A percentile compares a stretch with the other conserved stretches of the same genome.
phyloP scores from a whole-genome alignment of 2,797 vertebrate species.

The Gila robusta region DNA sequence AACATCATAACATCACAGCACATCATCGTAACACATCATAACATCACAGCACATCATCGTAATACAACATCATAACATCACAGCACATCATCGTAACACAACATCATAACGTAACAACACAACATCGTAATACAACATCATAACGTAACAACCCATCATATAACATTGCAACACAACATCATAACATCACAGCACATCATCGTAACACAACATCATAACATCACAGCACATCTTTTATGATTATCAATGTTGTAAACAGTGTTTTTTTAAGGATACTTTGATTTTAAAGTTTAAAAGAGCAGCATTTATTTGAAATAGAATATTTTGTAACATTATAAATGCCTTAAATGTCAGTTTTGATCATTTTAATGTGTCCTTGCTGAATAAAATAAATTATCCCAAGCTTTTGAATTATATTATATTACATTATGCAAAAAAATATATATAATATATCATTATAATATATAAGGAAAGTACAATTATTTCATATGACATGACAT shows the following conservation, averaged over 20 bases:
- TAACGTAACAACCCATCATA: too few species aligned
- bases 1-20: too few species aligned
- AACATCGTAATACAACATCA: not conserved
- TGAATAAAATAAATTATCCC: not conserved
- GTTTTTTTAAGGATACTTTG: too few species aligned
- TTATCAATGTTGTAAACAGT: too few species aligned
- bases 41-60: fast-evolving
- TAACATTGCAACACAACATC: too few species aligned
- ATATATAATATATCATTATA: not conserved
- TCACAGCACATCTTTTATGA: not conserved
- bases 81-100: too few species aligned
- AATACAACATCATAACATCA: too few species aligned
- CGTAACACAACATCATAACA: not conserved
- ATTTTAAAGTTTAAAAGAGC: too few species aligned
- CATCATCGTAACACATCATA: too few species aligned
- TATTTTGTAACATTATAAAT: not conserved
- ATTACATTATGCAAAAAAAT: not conserved
- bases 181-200: fast-evolving
- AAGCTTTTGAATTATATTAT: not conserved
- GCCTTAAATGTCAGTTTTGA: not conserved
- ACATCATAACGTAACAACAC: too few species aligned
- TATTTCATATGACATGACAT: not conserved
- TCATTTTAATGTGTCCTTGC: not conserved
- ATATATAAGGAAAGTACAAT: not conserved
- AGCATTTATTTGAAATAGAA: not conserved